Conservation (phyloP, 2,797 vertebrate species). For the Lepilemur ruficaudatus region DNA sequence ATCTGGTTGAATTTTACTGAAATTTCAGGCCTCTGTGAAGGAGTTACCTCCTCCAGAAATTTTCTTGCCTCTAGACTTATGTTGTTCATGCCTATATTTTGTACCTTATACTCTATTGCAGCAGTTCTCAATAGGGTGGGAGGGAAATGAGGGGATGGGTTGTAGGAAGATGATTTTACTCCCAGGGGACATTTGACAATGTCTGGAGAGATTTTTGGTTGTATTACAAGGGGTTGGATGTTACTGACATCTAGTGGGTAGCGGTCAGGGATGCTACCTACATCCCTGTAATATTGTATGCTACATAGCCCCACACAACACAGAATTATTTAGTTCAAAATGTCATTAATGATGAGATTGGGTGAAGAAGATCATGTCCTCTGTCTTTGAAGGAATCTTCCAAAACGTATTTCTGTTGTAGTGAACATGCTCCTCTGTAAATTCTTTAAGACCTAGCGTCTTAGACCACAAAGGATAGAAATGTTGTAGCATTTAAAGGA, state of each 20-base stretch:
- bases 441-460: neutral
- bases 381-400: neutral
- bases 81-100: neutral
- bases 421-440: neutral
- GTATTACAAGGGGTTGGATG: neutral
- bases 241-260: neutral
- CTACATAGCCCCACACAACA: neutral
- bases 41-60: neutral
- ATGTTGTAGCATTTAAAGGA: neutral
- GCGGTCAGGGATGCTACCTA: neutral
- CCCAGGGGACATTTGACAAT: neutral
- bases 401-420: neutral
- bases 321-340: neutral
- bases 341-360: neutral
- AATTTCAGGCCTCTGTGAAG: neutral
- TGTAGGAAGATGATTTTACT: neutral
- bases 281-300: neutral
- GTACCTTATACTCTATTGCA: neutral
- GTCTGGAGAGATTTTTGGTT: neutral
- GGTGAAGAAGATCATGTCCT: neutral
- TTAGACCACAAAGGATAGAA: slow-evolving; percentile 6
- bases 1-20: neutral
- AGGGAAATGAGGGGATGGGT: neutral
- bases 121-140: neutral
- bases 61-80: neutral